phyloP scores from a whole-genome alignment of 2,797 vertebrate species.

The Ciconia nigra region DNA sequence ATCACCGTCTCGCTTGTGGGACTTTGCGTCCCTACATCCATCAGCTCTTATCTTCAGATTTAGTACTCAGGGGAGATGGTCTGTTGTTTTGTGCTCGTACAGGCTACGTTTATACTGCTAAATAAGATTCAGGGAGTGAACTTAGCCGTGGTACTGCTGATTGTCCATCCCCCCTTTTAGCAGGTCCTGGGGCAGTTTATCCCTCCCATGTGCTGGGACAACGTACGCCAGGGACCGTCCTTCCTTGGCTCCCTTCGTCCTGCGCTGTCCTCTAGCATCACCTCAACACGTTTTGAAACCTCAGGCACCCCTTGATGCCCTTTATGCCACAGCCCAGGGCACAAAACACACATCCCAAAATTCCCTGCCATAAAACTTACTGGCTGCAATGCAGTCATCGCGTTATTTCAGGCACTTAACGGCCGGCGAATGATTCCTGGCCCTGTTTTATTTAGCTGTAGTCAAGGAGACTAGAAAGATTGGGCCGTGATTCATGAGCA shows the following conservation, averaged over 20 bases:
- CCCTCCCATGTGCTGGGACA: background rate
- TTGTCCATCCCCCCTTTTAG: background rate
- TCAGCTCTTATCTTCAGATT: background rate
- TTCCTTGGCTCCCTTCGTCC: background rate
- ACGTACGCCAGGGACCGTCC: rapidly evolving
- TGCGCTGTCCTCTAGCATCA: background rate
- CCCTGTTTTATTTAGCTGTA: constrained; percentile 62
- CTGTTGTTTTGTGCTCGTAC: background rate
- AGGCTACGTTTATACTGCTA: background rate
- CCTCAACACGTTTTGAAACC: rapidly evolving
- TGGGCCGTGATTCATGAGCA: constrained; percentile 4
- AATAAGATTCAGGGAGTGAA: background rate
- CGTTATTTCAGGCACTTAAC: background rate
- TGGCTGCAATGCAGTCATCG: background rate
- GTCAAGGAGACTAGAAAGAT: constrained; percentile 49
- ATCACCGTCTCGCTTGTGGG: rapidly evolving
- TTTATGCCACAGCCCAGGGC: background rate
- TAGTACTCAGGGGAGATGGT: rapidly evolving
- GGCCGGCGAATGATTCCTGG: background rate
- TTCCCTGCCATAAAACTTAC: background rate
- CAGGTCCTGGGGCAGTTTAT: background rate
- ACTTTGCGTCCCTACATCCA: rapidly evolving
- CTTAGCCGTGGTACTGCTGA: background rate
- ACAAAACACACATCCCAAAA: background rate
- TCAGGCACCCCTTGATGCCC: background rate